Evolutionary conservation across 2,797 vertebrate genomes (phyloP).

Genomic region (Microctenopoma steveboyesi): DNA sequence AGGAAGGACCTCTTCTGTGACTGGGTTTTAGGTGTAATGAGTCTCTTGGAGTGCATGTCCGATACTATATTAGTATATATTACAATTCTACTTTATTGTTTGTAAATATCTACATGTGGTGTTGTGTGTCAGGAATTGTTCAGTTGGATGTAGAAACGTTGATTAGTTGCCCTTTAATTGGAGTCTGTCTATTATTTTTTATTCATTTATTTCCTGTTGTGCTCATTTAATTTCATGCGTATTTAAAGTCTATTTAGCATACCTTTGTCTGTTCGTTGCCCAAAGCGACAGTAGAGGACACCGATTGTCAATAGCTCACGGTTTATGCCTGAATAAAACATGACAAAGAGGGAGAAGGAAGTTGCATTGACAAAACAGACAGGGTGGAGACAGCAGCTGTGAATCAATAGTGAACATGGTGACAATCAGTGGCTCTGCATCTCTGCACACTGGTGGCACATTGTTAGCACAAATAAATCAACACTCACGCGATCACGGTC

Average conservation of each 20-base stretch:
- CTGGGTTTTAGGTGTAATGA: slow-evolving; percentile 19
- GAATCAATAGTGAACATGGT: slow-evolving; percentile 65
- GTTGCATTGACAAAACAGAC: slow-evolving; percentile 49
- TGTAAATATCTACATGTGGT: not conserved
- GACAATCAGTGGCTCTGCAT: slow-evolving; percentile 56
- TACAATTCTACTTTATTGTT: not conserved
- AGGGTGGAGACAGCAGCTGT: slow-evolving; percentile 43
- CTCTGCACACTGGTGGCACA: slow-evolving; percentile 28
- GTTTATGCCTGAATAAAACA: slow-evolving; percentile 51
- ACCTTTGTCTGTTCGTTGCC: slow-evolving; percentile 42
- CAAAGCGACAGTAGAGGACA: slow-evolving; percentile 59
- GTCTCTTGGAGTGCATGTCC: slow-evolving; percentile 26
- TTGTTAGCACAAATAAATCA: slow-evolving; percentile 52
- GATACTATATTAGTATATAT: not conserved
- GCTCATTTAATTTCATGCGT: slow-evolving; percentile 19
- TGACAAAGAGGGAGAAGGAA: slow-evolving; percentile 24
- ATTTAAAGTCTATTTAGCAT: slow-evolving; percentile 26
- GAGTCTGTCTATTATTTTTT: slow-evolving; percentile 8
- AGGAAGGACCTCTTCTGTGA: slow-evolving; percentile 20
- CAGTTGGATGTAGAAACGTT: not conserved
- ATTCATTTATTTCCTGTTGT: not conserved
- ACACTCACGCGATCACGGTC: not conserved
- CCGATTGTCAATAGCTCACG: slow-evolving; percentile 64
- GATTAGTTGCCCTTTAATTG: not conserved
- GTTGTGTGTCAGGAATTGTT: slow-evolving; percentile 21